Conservation (phyloP, 2,888 invertebrate genomes). For the Baronia brevicornis region DNA sequence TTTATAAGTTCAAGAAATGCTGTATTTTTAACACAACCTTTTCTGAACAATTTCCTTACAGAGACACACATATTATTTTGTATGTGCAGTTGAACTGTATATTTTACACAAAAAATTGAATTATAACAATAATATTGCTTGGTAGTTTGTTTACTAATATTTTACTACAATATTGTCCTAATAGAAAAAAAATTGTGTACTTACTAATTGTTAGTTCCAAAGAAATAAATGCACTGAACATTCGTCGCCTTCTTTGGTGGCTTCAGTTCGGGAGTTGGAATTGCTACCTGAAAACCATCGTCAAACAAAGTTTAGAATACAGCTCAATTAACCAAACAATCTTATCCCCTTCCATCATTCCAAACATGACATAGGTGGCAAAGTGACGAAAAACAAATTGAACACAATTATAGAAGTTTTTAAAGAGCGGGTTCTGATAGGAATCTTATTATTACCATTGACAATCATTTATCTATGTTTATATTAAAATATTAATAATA, state of each 20-base stretch:
- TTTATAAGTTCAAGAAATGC: no score
- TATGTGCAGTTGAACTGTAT: no score
- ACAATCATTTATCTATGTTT: no score
- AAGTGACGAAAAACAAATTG: slow-evolving; percentile 4
- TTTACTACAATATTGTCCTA: no score
- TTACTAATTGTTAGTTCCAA: slow-evolving; percentile 97
- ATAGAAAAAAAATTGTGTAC: slow-evolving; percentile 52
- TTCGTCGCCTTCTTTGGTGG: slow-evolving; percentile 83
- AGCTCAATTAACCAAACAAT: slow-evolving; percentile 17
- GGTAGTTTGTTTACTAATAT: background rate
- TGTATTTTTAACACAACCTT: no score
- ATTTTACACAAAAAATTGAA: no score
- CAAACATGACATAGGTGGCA: slow-evolving; percentile 7
- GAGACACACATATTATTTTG: no score
- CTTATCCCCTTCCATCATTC: slow-evolving; percentile 11
- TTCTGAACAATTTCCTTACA: no score
- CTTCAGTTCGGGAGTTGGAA: slow-evolving; percentile 85
- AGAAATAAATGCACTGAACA: slow-evolving; percentile 92
- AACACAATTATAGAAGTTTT: slow-evolving; percentile 4
- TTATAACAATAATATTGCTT: background rate
- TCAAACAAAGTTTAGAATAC: slow-evolving; percentile 13
- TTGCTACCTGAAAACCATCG: slow-evolving; percentile 81
- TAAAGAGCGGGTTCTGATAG: no score
- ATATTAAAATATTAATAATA: no score
- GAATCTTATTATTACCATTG: no score